Conservation (phyloP, 2,888 invertebrate species). For the Torymus aiolomorphi region DNA sequence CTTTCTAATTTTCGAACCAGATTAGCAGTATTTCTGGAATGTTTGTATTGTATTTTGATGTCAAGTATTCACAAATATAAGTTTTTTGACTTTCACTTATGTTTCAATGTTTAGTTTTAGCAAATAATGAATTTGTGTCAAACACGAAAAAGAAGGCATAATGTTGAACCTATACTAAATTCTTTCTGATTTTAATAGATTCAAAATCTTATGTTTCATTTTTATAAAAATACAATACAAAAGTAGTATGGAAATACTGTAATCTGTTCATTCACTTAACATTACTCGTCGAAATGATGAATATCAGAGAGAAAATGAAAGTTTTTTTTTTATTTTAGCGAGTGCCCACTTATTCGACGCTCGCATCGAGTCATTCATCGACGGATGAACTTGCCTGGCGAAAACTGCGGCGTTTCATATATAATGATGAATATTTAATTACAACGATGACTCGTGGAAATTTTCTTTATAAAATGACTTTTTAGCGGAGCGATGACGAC, state of each 20-base stretch:
- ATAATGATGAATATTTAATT: slow-evolving; percentile 26
- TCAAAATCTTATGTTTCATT: not conserved
- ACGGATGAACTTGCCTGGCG: slow-evolving; percentile 24
- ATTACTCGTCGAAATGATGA: slow-evolving; percentile 28
- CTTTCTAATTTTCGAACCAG: slow-evolving; percentile 24
- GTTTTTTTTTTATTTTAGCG: slow-evolving; percentile 14
- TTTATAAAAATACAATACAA: slow-evolving; percentile 10
- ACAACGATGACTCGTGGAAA: slow-evolving; percentile 26
- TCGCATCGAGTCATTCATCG: slow-evolving; percentile 34
- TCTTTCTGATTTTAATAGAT: not conserved
- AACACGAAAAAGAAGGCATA: not conserved
- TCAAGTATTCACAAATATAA: not conserved
- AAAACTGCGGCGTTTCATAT: slow-evolving; percentile 4
- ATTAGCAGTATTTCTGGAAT: slow-evolving; percentile 25
- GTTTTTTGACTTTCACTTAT: too few species aligned
- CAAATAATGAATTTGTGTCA: too few species aligned
- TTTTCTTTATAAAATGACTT: slow-evolving; percentile 16
- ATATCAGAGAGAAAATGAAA: not conserved
- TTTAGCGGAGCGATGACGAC: slow-evolving; percentile 31
- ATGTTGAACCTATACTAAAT: not conserved
- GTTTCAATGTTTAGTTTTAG: too few species aligned
- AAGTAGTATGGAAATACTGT: slow-evolving; percentile 13
- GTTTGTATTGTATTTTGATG: slow-evolving; percentile 3
- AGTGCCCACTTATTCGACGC: slow-evolving; percentile 49
- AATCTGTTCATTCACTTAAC: slow-evolving; percentile 13